Evolutionary conservation across 1,140 invertebrate species (phyloP), one percentile per base, ranked within the genome.

Genomic region (Heliothis subflexa): DNA sequence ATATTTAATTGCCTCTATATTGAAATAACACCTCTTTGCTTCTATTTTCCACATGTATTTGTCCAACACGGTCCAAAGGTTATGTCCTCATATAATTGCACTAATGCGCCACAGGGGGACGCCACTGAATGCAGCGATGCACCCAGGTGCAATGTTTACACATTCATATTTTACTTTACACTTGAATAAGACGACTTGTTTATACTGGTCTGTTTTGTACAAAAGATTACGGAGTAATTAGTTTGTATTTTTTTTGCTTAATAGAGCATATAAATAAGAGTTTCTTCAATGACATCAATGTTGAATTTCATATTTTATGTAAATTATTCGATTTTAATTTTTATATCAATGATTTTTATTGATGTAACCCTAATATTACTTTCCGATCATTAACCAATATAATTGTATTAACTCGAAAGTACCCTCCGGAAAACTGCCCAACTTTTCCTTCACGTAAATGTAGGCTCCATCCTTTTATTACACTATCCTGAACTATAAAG

Each of bases 401-500:
- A 61, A 73, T 59, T 21, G 28, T 10, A 59, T 73, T 61, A 45
- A 12, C 21, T 12, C 40, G 28, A 55, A 71, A 33, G 28, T 33
- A 71, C 50, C 25, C 25, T 40, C 50, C 54, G 25, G 7, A 71
- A 33, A 71, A 71, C 25, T 54, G 16, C n/a, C 10, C 49, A 33
- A 40, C 47, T 14, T 28, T 25, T 54, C 12, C 49, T 21, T 40
- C 14, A 9, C 25, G 16, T 13, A 40, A 62, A 40, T 40, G 28
- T 54, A 33, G 13, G 66, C 11, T 40, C n/a, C 16, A 49, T 71
- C n/a, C 13, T 50, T 71, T 71, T 71, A 55, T 71, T 71, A 71
- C 64, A 50, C 18, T 52, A 68, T 25, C 64, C 68, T 40, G 47
- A 47, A 71, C 68, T 71, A 73, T 73, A 73, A 59, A 73, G n/a